phyloP scores from a whole-genome alignment of 1,140 invertebrate genomes.

The Anoplophora glabripennis region DNA sequence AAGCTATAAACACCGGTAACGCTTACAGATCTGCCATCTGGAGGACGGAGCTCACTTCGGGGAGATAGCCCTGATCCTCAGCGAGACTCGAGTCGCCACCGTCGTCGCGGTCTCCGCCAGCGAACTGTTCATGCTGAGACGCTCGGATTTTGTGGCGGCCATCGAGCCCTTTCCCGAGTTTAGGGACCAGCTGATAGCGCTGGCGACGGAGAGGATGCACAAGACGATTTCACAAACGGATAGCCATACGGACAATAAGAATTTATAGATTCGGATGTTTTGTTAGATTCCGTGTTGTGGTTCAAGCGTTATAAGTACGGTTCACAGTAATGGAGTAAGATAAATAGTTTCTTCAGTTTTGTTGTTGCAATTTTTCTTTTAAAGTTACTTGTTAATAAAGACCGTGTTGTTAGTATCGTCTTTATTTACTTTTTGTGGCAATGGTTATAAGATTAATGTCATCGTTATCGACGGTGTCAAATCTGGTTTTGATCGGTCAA shows the following conservation, averaged over 20 bases:
- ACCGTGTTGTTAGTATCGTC: too few species aligned
- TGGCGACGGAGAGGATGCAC: slow-evolving; percentile 4
- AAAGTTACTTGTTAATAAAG: too few species aligned
- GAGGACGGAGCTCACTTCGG: slow-evolving; percentile 40
- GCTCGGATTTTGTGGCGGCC: slow-evolving; percentile 28
- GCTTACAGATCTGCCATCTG: slow-evolving; percentile 49
- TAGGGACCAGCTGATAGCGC: background rate
- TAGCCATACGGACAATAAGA: background rate
- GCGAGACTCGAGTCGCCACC: slow-evolving; percentile 51
- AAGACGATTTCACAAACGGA: background rate
- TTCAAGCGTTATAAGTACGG: too few species aligned
- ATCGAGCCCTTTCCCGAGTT: slow-evolving; percentile 20
- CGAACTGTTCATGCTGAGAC: slow-evolving; percentile 52
- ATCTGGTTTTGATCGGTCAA: too few species aligned
- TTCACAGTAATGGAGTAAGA: too few species aligned
- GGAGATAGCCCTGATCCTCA: slow-evolving; percentile 50
- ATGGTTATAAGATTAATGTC: too few species aligned
- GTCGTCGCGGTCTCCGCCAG: slow-evolving; percentile 57
- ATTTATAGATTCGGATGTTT: too few species aligned
- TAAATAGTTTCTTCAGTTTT: too few species aligned
- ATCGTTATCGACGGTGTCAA: too few species aligned
- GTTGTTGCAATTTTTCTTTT: too few species aligned
- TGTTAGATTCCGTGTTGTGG: background rate
- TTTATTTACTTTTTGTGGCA: too few species aligned
- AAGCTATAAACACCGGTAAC: too few species aligned